Evolutionary conservation across 2,113 vertebrate species (phyloP).

Genomic region (Lepisosteus oculatus): DNA sequence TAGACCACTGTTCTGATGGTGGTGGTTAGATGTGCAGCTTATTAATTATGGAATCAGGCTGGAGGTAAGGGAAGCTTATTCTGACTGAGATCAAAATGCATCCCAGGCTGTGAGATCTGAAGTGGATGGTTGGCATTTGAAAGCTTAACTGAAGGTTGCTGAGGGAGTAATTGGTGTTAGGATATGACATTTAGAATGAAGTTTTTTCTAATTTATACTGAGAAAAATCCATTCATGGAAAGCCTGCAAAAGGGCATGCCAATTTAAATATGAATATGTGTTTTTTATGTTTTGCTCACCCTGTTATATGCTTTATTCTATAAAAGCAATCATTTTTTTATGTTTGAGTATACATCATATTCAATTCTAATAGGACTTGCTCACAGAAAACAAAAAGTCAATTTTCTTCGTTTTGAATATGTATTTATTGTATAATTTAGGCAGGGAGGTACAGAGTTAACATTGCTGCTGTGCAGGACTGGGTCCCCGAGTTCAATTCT

Average conservation of each 20-base stretch:
- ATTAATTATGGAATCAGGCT: neutral
- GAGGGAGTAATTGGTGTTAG: neutral
- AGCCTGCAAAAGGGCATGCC: neutral
- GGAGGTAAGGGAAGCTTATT: neutral
- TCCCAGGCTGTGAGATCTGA: neutral
- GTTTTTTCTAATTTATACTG: neutral
- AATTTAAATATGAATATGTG: neutral
- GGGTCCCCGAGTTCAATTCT: too few species aligned
- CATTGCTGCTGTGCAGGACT: too few species aligned
- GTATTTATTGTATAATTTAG: too few species aligned
- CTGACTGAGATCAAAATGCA: conserved; percentile 4
- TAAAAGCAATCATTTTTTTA: too few species aligned
- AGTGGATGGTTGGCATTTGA: neutral
- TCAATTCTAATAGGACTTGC: too few species aligned
- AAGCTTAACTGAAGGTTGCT: conserved; percentile 6
- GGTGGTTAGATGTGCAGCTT: neutral
- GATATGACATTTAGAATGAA: conserved; percentile 1
- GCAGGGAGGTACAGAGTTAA: too few species aligned
- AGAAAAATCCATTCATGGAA: neutral
- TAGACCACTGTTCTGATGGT: neutral
- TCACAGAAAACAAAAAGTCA: too few species aligned
- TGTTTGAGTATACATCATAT: too few species aligned
- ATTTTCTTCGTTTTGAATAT: too few species aligned
- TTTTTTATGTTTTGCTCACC: neutral
- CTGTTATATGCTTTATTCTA: too few species aligned